Evolutionary conservation across 2,797 vertebrate species (phyloP).

Genomic region (Macroramphosus scolopax): DNA sequence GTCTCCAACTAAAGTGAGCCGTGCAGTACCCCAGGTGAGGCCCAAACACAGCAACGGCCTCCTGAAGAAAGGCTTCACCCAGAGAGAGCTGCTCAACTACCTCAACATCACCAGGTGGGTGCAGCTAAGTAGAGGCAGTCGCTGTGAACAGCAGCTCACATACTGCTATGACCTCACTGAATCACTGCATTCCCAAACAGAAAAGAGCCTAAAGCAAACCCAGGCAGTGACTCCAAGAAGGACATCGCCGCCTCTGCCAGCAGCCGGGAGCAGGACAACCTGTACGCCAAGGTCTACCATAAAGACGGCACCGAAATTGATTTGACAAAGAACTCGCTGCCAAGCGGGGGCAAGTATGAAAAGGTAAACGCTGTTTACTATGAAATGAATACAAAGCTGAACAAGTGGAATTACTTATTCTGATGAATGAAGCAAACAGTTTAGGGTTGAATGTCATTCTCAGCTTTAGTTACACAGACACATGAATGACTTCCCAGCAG

Average conservation of each 20-base stretch:
- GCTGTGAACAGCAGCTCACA: too few species aligned
- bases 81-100: slow-evolving; percentile 94
- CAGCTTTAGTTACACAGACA: too few species aligned
- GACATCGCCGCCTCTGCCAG: slow-evolving; percentile 77
- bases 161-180: slow-evolving; percentile 24
- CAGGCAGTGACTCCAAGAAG: slow-evolving; percentile 62
- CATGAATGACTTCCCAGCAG: too few species aligned
- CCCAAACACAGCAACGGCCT: slow-evolving; percentile 86
- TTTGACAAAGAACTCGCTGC: slow-evolving; percentile 91
- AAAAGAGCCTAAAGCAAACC: slow-evolving; percentile 83
- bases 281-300: slow-evolving; percentile 85
- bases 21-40: slow-evolving; percentile 81
- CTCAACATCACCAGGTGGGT: slow-evolving; percentile 86
- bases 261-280: slow-evolving; percentile 74
- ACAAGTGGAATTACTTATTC: too few species aligned
- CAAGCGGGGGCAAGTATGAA: slow-evolving; percentile 81
- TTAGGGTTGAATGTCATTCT: too few species aligned
- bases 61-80: slow-evolving; percentile 88
- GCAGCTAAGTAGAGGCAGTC: neutral
- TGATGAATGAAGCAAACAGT: too few species aligned
- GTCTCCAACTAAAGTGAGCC: slow-evolving; percentile 79
- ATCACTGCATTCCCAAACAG: slow-evolving; percentile 54
- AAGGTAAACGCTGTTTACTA: slow-evolving; percentile 66
- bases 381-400: too few species aligned
- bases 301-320: slow-evolving; percentile 85